A percentile compares a stretch with the other conserved stretches of the same genome.
Evolutionary conservation across 2,113 vertebrate species (phyloP).

Genomic region (Odocoileus hemionus): DNA sequence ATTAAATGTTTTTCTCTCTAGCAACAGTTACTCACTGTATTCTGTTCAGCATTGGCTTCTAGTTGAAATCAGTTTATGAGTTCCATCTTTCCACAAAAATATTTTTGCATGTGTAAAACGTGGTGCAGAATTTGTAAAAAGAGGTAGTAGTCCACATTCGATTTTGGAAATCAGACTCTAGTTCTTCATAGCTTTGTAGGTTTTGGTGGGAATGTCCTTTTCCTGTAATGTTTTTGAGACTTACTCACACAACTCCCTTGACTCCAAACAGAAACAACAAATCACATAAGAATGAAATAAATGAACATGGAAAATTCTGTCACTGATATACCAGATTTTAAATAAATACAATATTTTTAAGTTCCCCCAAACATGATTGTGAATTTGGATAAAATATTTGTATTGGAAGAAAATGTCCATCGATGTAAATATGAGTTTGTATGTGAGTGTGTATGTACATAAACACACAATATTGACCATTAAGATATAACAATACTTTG

Average conservation of each 20-base stretch:
- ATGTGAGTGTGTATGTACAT: background rate
- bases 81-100: background rate
- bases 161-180: background rate
- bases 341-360: background rate
- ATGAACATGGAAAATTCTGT: background rate
- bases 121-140: background rate
- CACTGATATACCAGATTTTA: background rate
- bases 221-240: background rate
- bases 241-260: background rate
- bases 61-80: background rate
- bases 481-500: background rate
- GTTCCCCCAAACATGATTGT: background rate
- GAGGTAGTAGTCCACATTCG: background rate
- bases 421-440: background rate
- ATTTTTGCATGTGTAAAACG: background rate
- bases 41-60: background rate
- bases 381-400: slow-evolving; percentile 1
- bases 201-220: background rate
- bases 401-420: background rate
- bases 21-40: background rate
- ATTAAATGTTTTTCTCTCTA: background rate
- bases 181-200: background rate
- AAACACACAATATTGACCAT: background rate
- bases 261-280: background rate
- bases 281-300: background rate